phyloP scores from a whole-genome alignment of 1,140 invertebrate genomes.

The Cataglyphis hispanica region DNA sequence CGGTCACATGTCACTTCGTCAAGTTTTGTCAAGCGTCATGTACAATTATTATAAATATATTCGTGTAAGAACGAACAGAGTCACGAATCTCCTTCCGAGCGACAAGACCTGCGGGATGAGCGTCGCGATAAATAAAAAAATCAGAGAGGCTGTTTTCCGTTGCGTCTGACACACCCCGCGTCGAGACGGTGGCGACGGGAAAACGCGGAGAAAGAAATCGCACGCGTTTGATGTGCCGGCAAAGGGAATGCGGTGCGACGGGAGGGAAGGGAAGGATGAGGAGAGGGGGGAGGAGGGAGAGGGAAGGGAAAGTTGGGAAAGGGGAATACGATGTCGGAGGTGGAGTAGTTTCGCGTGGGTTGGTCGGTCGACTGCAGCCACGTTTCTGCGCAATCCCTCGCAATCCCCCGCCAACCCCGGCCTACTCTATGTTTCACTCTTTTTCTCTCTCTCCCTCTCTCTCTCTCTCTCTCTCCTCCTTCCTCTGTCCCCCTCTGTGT shows the following conservation, averaged over 20 bases:
- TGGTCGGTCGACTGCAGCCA: slow-evolving; percentile 72
- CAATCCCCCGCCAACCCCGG: background rate
- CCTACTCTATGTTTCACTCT: background rate
- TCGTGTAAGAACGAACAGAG: too few relatives aligned
- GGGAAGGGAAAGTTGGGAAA: slow-evolving; percentile 73
- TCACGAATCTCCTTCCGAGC: background rate
- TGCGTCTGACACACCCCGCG: slow-evolving; percentile 80
- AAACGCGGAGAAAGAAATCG: slow-evolving; percentile 81
- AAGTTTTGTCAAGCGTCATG: background rate
- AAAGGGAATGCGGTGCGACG: slow-evolving; percentile 79
- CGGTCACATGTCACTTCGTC: background rate
- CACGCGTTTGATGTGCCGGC: slow-evolving; percentile 84
- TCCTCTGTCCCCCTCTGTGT: slow-evolving; percentile 17
- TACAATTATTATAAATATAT: too few relatives aligned
- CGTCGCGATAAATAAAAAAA: slow-evolving; percentile 47
- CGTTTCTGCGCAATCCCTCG: slow-evolving; percentile 56
- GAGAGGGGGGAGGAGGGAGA: slow-evolving; percentile 64
- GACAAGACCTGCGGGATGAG: slow-evolving; percentile 3
- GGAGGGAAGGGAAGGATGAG: slow-evolving; percentile 57
- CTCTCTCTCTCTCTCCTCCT: background rate
- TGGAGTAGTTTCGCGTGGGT: slow-evolving; percentile 79
- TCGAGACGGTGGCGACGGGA: slow-evolving; percentile 51
- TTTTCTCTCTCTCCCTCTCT: background rate
- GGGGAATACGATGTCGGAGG: slow-evolving; percentile 74
- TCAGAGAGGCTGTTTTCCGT: slow-evolving; percentile 60